These are phyloP conservation scores for Camponotus vicinus DNA, from an alignment of 1,140 invertebrate genomes.

Conservation along the genomic window DNA sequence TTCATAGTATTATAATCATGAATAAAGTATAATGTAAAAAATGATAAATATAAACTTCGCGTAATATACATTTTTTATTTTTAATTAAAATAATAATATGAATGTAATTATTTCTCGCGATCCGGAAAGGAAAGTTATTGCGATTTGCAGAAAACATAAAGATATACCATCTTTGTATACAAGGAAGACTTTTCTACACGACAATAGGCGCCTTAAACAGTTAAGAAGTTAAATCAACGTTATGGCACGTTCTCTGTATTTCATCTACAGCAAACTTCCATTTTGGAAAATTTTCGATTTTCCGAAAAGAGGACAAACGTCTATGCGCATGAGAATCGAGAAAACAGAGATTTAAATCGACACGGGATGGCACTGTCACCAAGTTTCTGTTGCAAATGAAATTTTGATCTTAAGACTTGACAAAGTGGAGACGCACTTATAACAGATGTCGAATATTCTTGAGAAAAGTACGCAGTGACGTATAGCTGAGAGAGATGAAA, in stretches of 20 bases:
- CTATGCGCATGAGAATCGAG: background rate
- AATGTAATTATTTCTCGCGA: background rate
- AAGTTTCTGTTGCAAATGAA: conserved; percentile 69
- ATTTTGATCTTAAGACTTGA: conserved; percentile 48
- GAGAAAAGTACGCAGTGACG: background rate
- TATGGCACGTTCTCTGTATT: background rate
- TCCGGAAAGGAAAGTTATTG: background rate
- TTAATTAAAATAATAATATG: conserved; percentile 2
- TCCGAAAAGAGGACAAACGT: conserved; percentile 28
- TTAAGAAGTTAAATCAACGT: conserved; percentile 35
- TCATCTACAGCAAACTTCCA: conserved; percentile 23
- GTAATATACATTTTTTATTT: background rate
- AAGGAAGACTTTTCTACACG: background rate
- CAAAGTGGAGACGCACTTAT: conserved; percentile 39
- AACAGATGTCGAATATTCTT: conserved; percentile 43
- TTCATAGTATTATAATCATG: background rate
- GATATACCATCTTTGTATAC: background rate
- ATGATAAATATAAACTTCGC: background rate
- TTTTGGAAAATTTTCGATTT: conserved; percentile 51
- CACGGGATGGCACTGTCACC: conserved; percentile 39
- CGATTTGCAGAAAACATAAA: background rate
- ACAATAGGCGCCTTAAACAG: conserved; percentile 35
- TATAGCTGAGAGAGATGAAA: background rate
- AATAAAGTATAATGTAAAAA: background rate
- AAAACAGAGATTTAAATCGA: conserved; percentile 64